Evolutionary conservation across 2,113 vertebrate species (phyloP), one percentile per base, ranked within the genome.

Genomic region (Hippocampus guttulatus): DNA sequence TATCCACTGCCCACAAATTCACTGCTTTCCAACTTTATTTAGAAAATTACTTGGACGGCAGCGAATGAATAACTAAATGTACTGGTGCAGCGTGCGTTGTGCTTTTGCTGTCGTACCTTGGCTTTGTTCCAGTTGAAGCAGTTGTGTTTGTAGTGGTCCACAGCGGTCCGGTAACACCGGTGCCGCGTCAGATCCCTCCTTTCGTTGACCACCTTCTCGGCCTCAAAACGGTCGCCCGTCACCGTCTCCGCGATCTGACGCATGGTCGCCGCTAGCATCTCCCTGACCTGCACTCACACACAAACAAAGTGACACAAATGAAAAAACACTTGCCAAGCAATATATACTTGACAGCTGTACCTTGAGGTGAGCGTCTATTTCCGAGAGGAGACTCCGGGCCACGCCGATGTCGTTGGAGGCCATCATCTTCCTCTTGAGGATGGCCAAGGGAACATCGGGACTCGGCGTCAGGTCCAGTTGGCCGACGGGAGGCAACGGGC

Each of bases 61-160:
- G 2, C 8, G 10, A 11, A 55, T 55, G 9, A 8, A 55, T 8
- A 5, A 55, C 5, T 54, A 6, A 54, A 21, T 25, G 5, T 21
- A n/a, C 7, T 54, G 8, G 16, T 54, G 51, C 21, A 3, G n/a
- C 9, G 63, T 60, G 71, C 40, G 4, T 57, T 27, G 3, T 2
- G 33, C 27, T 51, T 33, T 40, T 40, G 58, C 15, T 33, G 33
- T 4, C 38, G 4, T 88, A 98, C 97, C 93, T 89, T 68, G 0
- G 91, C 1, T 7, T 88, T 81, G 80, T 96, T 94, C 97, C 97
- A 99, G 92, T 98, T 95, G 92, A 96, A 99, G 87, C 97, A 99
- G 76, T 3, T 90, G 7, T 77, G 67, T 83, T 93, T 96, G 93
- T 94, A 98, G 90, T 95, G 89, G 0, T 81, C 79, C 43, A 91